Base-by-base conservation (phyloP, 1,140 invertebrate genomes). In the Neodiprion virginianus region DNA sequence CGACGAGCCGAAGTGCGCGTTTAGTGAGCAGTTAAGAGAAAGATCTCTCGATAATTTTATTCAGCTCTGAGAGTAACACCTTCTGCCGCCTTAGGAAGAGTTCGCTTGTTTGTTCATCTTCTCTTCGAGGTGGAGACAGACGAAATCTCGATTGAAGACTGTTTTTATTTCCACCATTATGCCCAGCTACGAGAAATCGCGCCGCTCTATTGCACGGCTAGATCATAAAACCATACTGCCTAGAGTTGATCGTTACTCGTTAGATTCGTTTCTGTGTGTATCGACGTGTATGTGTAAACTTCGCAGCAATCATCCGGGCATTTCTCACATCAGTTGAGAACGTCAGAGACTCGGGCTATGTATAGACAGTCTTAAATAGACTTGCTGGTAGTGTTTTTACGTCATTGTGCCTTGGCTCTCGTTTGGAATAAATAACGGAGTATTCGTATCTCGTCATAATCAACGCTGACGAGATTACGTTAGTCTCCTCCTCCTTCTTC, bases 371-470 rank as follows among this genome's bases (percentile, higher is more conserved):
- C 17, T 21, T 21, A 21, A 21, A 21, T 21, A 21, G 17, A 21
- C 17, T 21, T 21, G 17, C 17, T 21, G 17, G 17, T 21, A 21
- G 17, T 21, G 17, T 21, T 21, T 21, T 21, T 21, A 21, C 17
- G n/a, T 53, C n/a, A 10, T 53, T 53, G 17, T 21, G 50, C n/a
- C 50, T 53, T n/a, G n/a, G 10, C n/a, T n/a, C 50, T 53, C 50
- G 50, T 53, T 53, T 11, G n/a, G 50, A 53, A 53, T 53, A 53
- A 53, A 14, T 53, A 53, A 53, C n/a, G n/a, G 10, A 10, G n/a
- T 53, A 10, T 76, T 74, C 71, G 77, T 74, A 72, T 78, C 77
- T 78, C 74, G 75, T 76, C 77, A 78, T 76, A 78, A 78, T 78
- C 76, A 78, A 78, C 73, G 73, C 28, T 66, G 71, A 67, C 65